Base-by-base conservation (phyloP, 2,113 vertebrate species). In the Catharus fuscescens region DNA sequence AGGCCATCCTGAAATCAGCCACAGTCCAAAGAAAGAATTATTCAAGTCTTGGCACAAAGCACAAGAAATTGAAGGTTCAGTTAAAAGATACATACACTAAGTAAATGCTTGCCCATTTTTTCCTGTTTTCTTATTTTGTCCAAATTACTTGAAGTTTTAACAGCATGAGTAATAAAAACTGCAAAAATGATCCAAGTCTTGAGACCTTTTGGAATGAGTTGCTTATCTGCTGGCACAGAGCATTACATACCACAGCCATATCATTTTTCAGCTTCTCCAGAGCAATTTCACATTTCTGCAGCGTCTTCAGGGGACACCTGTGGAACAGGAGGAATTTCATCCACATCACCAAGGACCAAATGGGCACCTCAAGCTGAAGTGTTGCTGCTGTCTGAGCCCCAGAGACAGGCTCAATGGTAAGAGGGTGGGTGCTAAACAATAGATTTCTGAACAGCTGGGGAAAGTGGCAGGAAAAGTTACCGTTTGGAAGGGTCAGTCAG, bases 241-340 rank as follows among this genome's bases (percentile, higher is more conserved):
- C 42, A 28, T 23, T 45, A 91, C 98, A 60, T 97, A 99, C 99
- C 98, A 99, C 99, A 2, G 99, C 99, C 99, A 99, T 99, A 96
- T 99, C 99, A 17, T 99, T 99, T 96, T 99, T 99, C 89, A 99
- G 98, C 89, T 99, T 99, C 97, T 99, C 99, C 93, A 99, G 87
- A 29, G 99, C 99, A 20, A 99, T 99, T 96, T 99, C 99, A 34
- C 99, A 99, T 87, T 99, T 99, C 97, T 99, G 99, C 80, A 99
- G 95, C 0, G 99, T 99, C 96, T 99, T 99, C 96, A 99, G 97
- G 34, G 99, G 99, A 93, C 99, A 99, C 73, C 99, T 99, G 95
- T 4, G 29, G 32, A 64, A 86, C 9, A 81, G 38, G 4, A 67
- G 42, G 66, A 34, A 42, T 66, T 56, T 44, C 54, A 73, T 53